Conservation (phyloP, 1,140 invertebrate genomes). For the Nephotettix cincticeps region DNA sequence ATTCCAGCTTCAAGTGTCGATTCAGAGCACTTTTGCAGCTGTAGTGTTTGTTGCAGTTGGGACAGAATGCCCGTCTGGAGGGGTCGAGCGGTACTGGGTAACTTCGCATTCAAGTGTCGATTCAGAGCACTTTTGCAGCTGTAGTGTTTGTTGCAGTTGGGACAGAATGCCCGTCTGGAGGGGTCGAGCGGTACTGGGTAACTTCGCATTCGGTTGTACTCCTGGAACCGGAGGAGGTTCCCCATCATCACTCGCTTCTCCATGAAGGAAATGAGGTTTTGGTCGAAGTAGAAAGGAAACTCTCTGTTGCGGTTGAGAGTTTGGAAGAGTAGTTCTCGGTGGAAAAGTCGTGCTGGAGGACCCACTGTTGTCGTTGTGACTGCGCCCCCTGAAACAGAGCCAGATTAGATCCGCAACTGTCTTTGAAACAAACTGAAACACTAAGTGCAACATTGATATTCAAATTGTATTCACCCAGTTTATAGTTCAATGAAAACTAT, state of each 20-base stretch:
- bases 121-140: conserved; percentile 49
- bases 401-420: too few relatives aligned
- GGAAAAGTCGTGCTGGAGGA: neutral
- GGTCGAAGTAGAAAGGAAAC: conserved; percentile 21
- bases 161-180: conserved; percentile 28
- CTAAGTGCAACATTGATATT: too few relatives aligned
- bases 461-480: too few relatives aligned
- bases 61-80: conserved; percentile 28
- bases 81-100: neutral
- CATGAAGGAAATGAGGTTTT: conserved; percentile 18
- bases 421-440: conserved; percentile 47
- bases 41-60: conserved; percentile 47
- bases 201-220: conserved; percentile 13
- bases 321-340: conserved; percentile 1
- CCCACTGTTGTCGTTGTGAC: neutral
- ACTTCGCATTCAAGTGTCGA: conserved; percentile 41
- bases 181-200: neutral
- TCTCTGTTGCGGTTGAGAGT: neutral
- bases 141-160: conserved; percentile 47
- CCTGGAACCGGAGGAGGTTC: conserved; percentile 13
- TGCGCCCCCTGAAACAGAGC: too few relatives aligned
- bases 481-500: too few relatives aligned
- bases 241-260: conserved; percentile 19
- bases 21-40: conserved; percentile 49
- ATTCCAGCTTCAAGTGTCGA: conserved; percentile 49